Percentiles rank a stretch among this genome's conserved stretches.
phyloP scores from a whole-genome alignment of 2,113 vertebrate species.

The human (Homo sapiens) region DNA sequence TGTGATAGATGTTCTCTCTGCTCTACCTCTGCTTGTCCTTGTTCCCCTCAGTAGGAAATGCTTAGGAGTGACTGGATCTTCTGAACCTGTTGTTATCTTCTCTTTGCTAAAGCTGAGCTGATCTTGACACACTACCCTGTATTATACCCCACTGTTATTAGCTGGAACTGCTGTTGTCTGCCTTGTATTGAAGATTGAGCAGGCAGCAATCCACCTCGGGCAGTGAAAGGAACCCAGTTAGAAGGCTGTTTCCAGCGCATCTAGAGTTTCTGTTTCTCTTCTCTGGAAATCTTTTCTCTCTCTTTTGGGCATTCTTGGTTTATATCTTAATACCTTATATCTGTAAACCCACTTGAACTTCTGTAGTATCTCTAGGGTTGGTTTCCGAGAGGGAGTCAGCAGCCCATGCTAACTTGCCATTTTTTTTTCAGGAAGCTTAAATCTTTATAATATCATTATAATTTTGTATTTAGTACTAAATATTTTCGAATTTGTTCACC shows the following conservation, averaged over 20 bases:
- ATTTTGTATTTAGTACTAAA: not conserved
- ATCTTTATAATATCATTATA: not conserved
- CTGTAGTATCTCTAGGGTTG: not conserved
- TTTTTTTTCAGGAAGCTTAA: not conserved
- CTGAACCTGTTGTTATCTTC: not conserved
- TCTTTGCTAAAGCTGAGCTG: not conserved
- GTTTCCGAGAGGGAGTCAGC: not conserved
- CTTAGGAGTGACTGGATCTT: not conserved
- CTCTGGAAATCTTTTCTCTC: not conserved
- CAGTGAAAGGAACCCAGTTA: not conserved
- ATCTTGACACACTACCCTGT: not conserved
- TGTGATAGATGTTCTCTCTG: not conserved
- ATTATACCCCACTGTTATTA: not conserved
- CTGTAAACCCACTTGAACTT: not conserved
- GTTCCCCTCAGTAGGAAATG: not conserved
- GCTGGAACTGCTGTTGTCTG: not conserved
- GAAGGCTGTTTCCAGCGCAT: not conserved
- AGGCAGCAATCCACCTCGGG: not conserved
- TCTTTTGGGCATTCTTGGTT: not conserved
- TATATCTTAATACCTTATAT: not conserved
- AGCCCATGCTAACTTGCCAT: not conserved
- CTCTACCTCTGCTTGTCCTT: not conserved
- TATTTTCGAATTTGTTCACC: constrained; percentile 26
- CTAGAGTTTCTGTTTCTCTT: not conserved
- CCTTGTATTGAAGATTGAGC: not conserved